A percentile compares a stretch with the other conserved stretches of the same genome.
Conservation (phyloP, 2,888 invertebrate genomes). For the Cantharis rufa region DNA sequence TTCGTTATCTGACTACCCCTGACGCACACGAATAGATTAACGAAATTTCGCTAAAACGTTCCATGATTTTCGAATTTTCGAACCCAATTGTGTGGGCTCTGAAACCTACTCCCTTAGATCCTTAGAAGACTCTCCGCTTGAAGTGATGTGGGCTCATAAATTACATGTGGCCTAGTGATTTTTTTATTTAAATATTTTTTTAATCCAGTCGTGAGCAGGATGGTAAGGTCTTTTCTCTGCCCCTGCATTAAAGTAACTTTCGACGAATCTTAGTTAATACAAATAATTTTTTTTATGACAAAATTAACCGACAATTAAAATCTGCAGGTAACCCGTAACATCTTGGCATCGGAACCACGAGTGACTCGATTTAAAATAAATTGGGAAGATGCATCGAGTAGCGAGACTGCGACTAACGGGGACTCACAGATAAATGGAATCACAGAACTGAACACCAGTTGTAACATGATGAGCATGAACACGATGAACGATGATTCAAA, state of each 20-base stretch:
- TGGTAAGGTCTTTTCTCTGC: too few species aligned
- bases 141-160: too few species aligned
- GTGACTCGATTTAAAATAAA: conserved; percentile 97
- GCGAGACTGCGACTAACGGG: conserved; percentile 50
- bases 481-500: background rate
- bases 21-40: too few species aligned
- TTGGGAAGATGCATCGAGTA: conserved; percentile 78
- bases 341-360: conserved; percentile 86
- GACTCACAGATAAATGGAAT: conserved; percentile 39
- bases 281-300: background rate
- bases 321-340: conserved; percentile 70
- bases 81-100: too few species aligned
- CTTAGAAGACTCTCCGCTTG: too few species aligned
- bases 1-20: too few species aligned
- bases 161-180: too few species aligned
- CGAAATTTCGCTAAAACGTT: too few species aligned
- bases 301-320: background rate
- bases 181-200: too few species aligned
- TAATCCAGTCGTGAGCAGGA: too few species aligned
- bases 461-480: background rate
- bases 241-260: background rate
- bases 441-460: background rate
- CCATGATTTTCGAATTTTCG: too few species aligned
- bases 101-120: too few species aligned
- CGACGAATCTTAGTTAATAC: background rate